Conservation (phyloP, 2,797 vertebrate species). For the Decapterus maruadsi region DNA sequence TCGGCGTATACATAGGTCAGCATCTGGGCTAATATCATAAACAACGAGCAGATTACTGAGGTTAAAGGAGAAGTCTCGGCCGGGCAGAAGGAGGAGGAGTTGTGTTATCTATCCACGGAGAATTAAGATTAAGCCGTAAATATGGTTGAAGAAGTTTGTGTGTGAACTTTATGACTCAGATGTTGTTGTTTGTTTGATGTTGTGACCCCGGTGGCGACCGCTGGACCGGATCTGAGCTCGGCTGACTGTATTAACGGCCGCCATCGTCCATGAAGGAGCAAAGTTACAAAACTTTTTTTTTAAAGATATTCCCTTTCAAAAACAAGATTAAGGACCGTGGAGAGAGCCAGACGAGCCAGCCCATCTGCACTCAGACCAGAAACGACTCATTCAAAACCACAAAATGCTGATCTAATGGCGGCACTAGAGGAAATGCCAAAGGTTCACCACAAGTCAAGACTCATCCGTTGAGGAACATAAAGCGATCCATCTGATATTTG, state of each 20-base stretch:
- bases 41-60: neutral
- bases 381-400: neutral
- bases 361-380: too few relatives aligned
- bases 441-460: too few relatives aligned
- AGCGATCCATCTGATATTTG: too few relatives aligned
- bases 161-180: neutral
- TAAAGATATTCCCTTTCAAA: neutral
- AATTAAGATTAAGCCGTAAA: neutral
- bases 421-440: too few relatives aligned
- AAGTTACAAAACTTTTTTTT: neutral
- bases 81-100: too few relatives aligned
- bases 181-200: neutral
- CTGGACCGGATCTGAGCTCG: neutral
- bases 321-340: neutral
- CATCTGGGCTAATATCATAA: neutral
- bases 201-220: neutral
- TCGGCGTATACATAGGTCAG: neutral
- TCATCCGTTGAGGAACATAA: too few relatives aligned
- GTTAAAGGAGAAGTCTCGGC: too few relatives aligned
- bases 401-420: too few relatives aligned
- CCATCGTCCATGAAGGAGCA: neutral
- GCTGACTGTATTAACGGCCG: neutral
- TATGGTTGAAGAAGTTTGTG: neutral
- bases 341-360: neutral
- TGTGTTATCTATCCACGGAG: neutral